Evolutionary conservation across 2,888 invertebrate genomes (phyloP).

Genomic region (Pyrgus malvae): DNA sequence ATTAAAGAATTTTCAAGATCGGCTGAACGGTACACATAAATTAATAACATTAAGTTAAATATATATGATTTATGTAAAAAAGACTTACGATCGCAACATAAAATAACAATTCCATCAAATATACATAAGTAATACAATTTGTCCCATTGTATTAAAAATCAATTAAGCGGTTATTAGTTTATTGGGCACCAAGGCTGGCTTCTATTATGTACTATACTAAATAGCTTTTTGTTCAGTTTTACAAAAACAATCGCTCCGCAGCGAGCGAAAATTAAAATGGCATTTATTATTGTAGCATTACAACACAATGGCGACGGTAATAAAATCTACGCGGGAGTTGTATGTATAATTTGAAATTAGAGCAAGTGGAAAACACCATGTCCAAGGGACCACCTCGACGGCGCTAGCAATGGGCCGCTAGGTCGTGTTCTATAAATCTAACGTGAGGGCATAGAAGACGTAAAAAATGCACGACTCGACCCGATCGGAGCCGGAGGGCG

Average conservation of each 20-base stretch:
- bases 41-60: neutral
- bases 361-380: slow-evolving; percentile 38
- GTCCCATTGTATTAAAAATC: neutral
- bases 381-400: slow-evolving; percentile 62
- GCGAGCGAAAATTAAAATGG: slow-evolving; percentile 16
- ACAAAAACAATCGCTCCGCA: slow-evolving; percentile 1
- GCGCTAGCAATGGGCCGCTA: slow-evolving; percentile 36
- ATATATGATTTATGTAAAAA: neutral
- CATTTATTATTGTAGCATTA: slow-evolving; percentile 17
- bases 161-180: slow-evolving; percentile 5
- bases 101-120: neutral
- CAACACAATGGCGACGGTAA: slow-evolving; percentile 41
- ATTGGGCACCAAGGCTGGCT: neutral
- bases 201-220: neutral
- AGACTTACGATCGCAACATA: neutral
- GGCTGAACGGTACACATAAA: neutral
- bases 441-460: slow-evolving; percentile 48
- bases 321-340: slow-evolving; percentile 59
- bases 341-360: slow-evolving; percentile 50
- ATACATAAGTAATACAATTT: neutral
- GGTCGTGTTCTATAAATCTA: slow-evolving; percentile 39
- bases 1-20: too few relatives aligned
- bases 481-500: slow-evolving; percentile 40
- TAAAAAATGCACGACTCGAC: slow-evolving; percentile 45
- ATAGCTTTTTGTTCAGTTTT: neutral